Percentiles rank a stretch among this genome's conserved stretches.
Evolutionary conservation across 2,888 invertebrate species (phyloP).

Genomic region (Erebia aethiops): DNA sequence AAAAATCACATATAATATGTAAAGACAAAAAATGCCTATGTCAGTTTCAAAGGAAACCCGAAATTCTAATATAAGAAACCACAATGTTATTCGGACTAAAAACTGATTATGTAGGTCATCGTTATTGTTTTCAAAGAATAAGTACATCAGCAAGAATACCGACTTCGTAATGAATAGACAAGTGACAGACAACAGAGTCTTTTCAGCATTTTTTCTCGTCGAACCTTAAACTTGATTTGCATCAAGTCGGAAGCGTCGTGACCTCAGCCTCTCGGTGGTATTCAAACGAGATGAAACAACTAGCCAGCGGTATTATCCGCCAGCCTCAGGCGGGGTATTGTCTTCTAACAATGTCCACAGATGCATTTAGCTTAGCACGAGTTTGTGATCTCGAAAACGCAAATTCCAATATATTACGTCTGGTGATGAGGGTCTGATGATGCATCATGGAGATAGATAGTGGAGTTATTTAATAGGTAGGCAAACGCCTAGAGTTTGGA

Average conservation of each 20-base stretch:
- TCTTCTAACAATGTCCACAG: neutral
- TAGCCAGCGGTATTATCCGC: neutral
- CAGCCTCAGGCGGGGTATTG: neutral
- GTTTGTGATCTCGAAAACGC: no score
- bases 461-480: no score
- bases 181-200: neutral
- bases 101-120: neutral
- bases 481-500: no score
- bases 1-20: no score
- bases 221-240: slow-evolving; percentile 3
- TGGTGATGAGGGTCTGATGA: no score
- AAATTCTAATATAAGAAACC: no score
- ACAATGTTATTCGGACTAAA: neutral
- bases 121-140: neutral
- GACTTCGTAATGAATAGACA: neutral
- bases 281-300: neutral
- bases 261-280: neutral
- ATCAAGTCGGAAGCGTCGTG: neutral
- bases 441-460: no score
- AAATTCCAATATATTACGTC: no score
- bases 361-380: neutral
- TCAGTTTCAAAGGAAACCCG: no score
- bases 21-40: no score
- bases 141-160: neutral
- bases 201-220: neutral